These are phyloP conservation scores for Alfaro cultratus DNA, from an alignment of 2,797 vertebrate species.

Conservation along the genomic window DNA sequence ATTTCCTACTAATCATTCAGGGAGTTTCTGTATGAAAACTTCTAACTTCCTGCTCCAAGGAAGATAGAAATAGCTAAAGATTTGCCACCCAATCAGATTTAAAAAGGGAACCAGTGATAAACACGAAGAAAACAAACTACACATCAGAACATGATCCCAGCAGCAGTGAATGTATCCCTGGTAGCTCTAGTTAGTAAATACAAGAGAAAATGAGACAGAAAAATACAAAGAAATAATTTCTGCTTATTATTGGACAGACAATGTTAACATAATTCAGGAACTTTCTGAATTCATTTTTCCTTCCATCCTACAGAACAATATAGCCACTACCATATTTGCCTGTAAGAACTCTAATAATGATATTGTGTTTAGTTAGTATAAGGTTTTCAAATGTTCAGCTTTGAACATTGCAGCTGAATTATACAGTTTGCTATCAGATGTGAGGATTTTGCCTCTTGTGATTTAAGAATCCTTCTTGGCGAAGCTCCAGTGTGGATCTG, in stretches of 20 bases:
- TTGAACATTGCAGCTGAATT: background rate
- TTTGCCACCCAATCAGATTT: background rate
- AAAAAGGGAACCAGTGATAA: background rate
- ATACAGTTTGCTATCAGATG: background rate
- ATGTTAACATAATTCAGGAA: background rate
- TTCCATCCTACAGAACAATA: background rate
- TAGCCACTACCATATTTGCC: background rate
- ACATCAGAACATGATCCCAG: background rate
- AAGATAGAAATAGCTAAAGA: background rate
- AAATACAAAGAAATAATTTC: background rate
- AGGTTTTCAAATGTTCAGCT: background rate
- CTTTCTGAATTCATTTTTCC: background rate
- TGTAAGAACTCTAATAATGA: background rate
- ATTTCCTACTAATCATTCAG: background rate
- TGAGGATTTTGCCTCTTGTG: slow-evolving; percentile 1
- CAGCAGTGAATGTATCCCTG: background rate
- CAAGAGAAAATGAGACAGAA: background rate
- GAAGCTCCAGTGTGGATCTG: background rate
- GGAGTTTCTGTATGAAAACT: background rate
- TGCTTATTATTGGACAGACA: background rate
- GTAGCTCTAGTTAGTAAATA: background rate
- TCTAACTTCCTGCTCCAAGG: background rate
- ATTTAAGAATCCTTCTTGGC: background rate
- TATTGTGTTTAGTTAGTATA: background rate
- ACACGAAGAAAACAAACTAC: background rate